Percentiles rank a stretch among this genome's conserved stretches.
These are phyloP conservation scores for Halcyon senegalensis DNA, from an alignment of 2,113 vertebrate genomes.

Conservation along the genomic window DNA sequence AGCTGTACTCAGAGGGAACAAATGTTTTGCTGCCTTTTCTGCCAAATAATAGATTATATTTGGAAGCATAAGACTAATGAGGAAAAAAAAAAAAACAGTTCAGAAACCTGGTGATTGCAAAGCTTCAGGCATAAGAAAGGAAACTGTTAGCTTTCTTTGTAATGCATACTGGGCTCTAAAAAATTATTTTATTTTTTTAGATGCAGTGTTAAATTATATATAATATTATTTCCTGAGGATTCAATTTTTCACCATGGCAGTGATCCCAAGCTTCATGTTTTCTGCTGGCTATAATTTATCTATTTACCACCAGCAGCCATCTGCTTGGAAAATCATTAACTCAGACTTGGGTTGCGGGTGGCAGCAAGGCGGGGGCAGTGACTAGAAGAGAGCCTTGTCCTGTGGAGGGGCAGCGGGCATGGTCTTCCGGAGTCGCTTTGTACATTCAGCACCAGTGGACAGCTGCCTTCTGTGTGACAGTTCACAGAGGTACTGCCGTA, in stretches of 20 bases:
- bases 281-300: conserved; percentile 40
- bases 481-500: neutral
- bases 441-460: neutral
- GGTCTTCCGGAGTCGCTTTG: neutral
- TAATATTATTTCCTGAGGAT: conserved; percentile 23
- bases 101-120: conserved; percentile 54
- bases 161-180: neutral
- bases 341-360: neutral
- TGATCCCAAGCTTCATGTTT: conserved; percentile 24
- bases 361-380: neutral
- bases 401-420: neutral
- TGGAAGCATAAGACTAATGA: conserved; percentile 68
- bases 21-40: conserved; percentile 66
- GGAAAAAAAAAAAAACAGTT: conserved; percentile 48
- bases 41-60: conserved; percentile 75
- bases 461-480: neutral
- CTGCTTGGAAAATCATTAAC: neutral
- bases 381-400: neutral
- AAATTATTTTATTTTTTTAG: conserved; percentile 1
- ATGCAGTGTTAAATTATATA: neutral
- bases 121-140: conserved; percentile 49
- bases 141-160: neutral
- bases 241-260: neutral
- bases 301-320: conserved; percentile 40
- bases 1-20: conserved; percentile 69